Evolutionary conservation across 2,797 vertebrate species (phyloP), one percentile per base, ranked within the genome.

Genomic region (Orientallactaga sibirica): DNA sequence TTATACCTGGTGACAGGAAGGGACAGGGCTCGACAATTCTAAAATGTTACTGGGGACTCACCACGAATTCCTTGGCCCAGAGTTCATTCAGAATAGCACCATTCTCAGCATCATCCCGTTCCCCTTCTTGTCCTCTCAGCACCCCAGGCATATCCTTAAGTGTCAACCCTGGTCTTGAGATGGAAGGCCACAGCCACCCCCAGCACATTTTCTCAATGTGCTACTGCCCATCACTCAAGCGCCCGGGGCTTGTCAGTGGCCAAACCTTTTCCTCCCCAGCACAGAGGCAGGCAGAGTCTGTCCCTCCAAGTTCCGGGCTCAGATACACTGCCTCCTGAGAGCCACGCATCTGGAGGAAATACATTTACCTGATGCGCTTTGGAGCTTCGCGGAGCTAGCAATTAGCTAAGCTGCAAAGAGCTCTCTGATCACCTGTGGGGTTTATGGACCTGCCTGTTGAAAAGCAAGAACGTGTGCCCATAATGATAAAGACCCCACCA

Each of bases 371-470:
- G 83, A 25, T 84, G 61, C 7, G 1, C 75, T 77, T 62, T 62
- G 61, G 88, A 70, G 25, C 75, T 94, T 86, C 92, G 93, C 43
- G 77, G 91, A 79, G 91, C 94, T 92, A 61, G 43, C 68, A 37
- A 79, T 96, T 75, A 95, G 78, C 82, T 24, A 2, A 86, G 81
- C 83, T 62, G 76, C 55, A 33, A 90, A 76, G 75, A 91, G 33
- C 24, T 52, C 79, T 73, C 79, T 73, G 55, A 41, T 58, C 25
- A 84, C 90, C 73, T 68, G 84, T 85, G 79, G 77, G 61, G 81
- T 87, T 94, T 96, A 80, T 85, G 90, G 94, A 89, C 37, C 73
- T 85, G 80, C 88, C 96, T 82, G 71, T 90, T 85, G 87, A 70
- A 7, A 88, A 93, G 37, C 66, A 89, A 75, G 73, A 88, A 88